Evolutionary conservation across 2,797 vertebrate species (phyloP), one percentile per base, ranked within the genome.

Genomic region (Rhabdomys pumilio): DNA sequence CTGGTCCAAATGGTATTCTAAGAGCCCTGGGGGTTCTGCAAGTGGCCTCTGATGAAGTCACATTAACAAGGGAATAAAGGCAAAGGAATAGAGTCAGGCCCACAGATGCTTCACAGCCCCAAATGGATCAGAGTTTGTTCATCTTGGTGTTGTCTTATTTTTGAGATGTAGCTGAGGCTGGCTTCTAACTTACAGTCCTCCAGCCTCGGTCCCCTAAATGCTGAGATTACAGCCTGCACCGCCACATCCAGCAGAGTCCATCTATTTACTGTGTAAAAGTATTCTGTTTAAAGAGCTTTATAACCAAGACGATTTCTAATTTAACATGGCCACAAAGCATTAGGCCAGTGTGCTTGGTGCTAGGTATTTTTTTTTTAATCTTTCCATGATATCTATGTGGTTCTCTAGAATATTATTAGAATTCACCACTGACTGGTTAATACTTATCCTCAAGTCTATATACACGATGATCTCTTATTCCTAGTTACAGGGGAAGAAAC

Each of bases 301-400:
- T 38, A 88, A 55, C 53, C 41, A 89, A 85, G 91, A 69, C 0
- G 41, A 61, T 15, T 76, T 44, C 65, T 31, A 89, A 15, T 15
- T 88, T 80, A 89, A 93, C 84, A 93, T 53, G 79, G 31, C 11
- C 67, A 85, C 63, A 89, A 96, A 72, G 38, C 73, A 83, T 29
- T 41, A 75, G 41, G 31, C 13, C 38, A 92, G 93, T 0, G 34
- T 8, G 72, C 0, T 12, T 41, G 38, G 6, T 8, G 72, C 0
- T 12, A n/a, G 38, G 6, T 57, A 20, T 73, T 73, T 50, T 73
- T 61, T 31, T 41, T 59, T 94, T 53, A 55, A 50, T 84, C 50
- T 63, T 77, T 65, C 89, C 6, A 6, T 20, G 29, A 29, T 72
- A 93, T 95, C 85, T 57, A 72, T 29, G 24, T 86, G 50, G 22